A percentile compares a stretch with the other conserved stretches of the same genome.
Evolutionary conservation across 2,797 vertebrate genomes (phyloP).

Genomic region (Thripadectes ignobilis): DNA sequence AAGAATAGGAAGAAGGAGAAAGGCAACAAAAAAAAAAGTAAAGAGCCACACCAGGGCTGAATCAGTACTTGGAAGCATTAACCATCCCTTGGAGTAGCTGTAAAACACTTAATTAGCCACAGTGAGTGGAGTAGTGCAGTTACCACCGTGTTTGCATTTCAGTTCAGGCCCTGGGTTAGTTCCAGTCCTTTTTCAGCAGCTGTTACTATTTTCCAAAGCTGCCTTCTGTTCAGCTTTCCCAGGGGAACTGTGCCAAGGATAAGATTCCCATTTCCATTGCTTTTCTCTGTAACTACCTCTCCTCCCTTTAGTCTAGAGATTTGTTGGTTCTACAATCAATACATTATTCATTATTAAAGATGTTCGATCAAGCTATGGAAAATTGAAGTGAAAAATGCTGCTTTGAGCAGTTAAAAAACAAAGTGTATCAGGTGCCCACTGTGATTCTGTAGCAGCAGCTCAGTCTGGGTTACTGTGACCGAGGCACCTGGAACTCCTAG

Average conservation of each 20-base stretch:
- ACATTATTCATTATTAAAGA: not conserved
- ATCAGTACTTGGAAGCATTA: not conserved
- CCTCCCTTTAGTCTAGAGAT: not conserved
- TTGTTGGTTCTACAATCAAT: not conserved
- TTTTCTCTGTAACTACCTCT: not conserved
- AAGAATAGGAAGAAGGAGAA: not conserved
- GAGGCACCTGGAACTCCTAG: not conserved
- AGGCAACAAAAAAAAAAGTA: too few relatives aligned
- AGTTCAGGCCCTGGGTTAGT: slow-evolving; percentile 35
- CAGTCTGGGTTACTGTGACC: not conserved
- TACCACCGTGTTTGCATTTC: not conserved
- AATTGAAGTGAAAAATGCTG: not conserved
- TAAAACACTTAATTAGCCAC: not conserved
- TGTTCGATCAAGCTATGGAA: not conserved
- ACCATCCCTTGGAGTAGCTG: not conserved
- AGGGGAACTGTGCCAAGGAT: slow-evolving; percentile 46
- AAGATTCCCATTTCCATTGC: slow-evolving; percentile 38
- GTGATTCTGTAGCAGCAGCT: not conserved
- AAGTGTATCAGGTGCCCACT: not conserved
- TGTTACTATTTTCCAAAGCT: slow-evolving; percentile 63
- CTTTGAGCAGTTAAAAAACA: not conserved
- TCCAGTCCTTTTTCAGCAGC: slow-evolving; percentile 59
- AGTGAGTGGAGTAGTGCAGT: not conserved
- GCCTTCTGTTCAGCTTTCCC: slow-evolving; percentile 63
- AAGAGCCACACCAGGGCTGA: not conserved